phyloP scores from a whole-genome alignment of 1,140 invertebrate species.

The Zeugodacus cucurbitae region DNA sequence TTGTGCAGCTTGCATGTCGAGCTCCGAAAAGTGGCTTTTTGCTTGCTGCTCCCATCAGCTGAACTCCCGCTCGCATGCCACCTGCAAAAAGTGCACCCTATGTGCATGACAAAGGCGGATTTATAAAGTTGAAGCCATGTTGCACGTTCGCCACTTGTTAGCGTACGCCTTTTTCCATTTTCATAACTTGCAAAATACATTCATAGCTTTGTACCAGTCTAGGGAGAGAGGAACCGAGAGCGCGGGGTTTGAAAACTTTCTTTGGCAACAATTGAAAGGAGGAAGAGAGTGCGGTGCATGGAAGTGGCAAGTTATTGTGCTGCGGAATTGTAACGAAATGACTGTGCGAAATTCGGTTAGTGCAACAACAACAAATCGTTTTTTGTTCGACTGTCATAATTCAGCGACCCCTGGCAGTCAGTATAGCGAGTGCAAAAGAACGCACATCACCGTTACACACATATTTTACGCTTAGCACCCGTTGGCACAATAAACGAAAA shows the following conservation, averaged over 20 bases:
- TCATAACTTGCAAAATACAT: background rate
- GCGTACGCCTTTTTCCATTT: constrained; percentile 1
- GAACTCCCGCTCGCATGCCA: background rate
- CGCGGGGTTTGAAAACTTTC: background rate
- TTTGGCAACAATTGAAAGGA: background rate
- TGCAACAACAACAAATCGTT: background rate
- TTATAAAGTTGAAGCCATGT: constrained; percentile 7
- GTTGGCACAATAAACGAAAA: background rate
- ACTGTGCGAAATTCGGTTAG: background rate
- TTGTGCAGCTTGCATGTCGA: background rate
- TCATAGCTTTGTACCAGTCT: background rate
- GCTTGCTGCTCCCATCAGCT: background rate
- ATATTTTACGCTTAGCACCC: background rate
- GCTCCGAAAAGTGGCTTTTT: background rate
- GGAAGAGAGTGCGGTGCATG: background rate
- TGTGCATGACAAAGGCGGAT: constrained; percentile 25
- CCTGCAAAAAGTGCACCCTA: background rate
- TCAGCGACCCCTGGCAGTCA: background rate
- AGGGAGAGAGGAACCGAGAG: background rate
- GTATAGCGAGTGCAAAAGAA: background rate
- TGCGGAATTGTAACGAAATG: background rate
- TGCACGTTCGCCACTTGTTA: constrained; percentile 28
- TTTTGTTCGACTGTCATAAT: background rate
- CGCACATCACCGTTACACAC: background rate
- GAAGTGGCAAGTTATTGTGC: background rate